Percentiles rank a stretch among this genome's conserved stretches.
Conservation (phyloP, 2,888 invertebrate genomes). For the Galerucella pusilla region DNA sequence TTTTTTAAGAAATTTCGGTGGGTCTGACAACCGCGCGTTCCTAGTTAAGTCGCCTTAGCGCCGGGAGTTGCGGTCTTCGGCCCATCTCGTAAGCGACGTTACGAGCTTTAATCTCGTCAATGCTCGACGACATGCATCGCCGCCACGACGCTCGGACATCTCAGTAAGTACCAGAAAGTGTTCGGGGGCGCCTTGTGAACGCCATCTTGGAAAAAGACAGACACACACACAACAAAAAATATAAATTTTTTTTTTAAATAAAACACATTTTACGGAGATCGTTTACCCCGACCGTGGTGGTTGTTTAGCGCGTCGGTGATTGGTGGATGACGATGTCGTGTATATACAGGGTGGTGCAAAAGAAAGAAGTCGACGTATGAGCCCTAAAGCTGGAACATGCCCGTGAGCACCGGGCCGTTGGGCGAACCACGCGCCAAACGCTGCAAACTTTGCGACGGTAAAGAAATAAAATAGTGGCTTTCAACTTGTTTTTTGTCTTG, state of each 20-base stretch:
- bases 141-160: slow-evolving; percentile 40
- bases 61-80: slow-evolving; percentile 41
- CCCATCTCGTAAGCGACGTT: slow-evolving; percentile 30
- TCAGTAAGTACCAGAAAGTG: slow-evolving; percentile 54
- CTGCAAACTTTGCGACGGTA: slow-evolving; percentile 93
- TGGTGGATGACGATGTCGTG: slow-evolving; percentile 19
- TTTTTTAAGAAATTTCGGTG: neutral
- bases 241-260: neutral
- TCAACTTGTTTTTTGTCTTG: slow-evolving; percentile 5
- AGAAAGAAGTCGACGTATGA: slow-evolving; percentile 46
- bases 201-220: slow-evolving; percentile 25
- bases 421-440: slow-evolving; percentile 88
- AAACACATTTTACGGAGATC: slow-evolving; percentile 21
- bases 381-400: slow-evolving; percentile 66
- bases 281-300: slow-evolving; percentile 23
- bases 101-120: slow-evolving; percentile 38
- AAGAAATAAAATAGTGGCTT: slow-evolving; percentile 28
- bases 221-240: slow-evolving; percentile 13
- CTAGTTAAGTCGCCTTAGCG: slow-evolving; percentile 14
- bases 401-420: slow-evolving; percentile 73
- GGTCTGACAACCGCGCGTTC: neutral
- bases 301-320: slow-evolving; percentile 23
- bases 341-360: slow-evolving; percentile 41
- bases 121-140: slow-evolving; percentile 46
- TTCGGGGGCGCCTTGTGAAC: slow-evolving; percentile 27